phyloP scores from a whole-genome alignment of 2,797 vertebrate genomes.

The Ceyx erithaca region DNA sequence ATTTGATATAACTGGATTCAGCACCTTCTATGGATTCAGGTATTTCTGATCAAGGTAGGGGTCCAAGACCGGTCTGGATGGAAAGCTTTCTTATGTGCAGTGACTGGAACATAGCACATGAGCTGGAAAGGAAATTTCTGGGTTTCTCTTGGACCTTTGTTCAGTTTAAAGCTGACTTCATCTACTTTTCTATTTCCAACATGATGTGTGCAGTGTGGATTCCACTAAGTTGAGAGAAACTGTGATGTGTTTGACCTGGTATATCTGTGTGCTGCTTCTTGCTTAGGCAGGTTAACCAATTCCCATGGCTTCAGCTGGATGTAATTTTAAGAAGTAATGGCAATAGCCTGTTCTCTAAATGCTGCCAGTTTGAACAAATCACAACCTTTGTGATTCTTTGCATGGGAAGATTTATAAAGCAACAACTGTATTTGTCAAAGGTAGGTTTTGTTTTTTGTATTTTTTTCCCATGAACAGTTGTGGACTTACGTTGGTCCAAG shows the following conservation, averaged over 20 bases:
- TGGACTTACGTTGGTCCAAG: not conserved
- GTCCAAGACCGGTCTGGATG: not conserved
- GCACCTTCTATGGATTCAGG: not conserved
- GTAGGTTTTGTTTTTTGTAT: rapidly evolving
- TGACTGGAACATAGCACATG: not conserved
- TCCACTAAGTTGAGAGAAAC: not conserved
- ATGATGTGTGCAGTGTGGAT: not conserved
- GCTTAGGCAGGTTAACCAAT: not conserved
- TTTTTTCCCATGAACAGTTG: not conserved
- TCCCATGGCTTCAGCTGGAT: not conserved
- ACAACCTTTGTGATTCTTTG: not conserved
- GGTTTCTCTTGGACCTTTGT: not conserved
- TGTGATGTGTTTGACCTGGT: not conserved
- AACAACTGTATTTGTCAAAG: not conserved
- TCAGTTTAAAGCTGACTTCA: not conserved
- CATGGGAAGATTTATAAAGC: not conserved
- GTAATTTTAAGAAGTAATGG: conserved; percentile 1
- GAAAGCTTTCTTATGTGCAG: not conserved
- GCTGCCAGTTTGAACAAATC: not conserved
- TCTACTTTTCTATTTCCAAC: not conserved
- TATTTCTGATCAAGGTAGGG: not conserved
- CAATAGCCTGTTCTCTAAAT: not conserved
- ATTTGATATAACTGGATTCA: not conserved
- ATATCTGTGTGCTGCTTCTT: not conserved
- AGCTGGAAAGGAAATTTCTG: not conserved